Percentiles rank a stretch among this genome's conserved stretches.
These are phyloP conservation scores for Sebastes glaucus DNA, from an alignment of 2,797 vertebrate species.

Conservation along the genomic window DNA sequence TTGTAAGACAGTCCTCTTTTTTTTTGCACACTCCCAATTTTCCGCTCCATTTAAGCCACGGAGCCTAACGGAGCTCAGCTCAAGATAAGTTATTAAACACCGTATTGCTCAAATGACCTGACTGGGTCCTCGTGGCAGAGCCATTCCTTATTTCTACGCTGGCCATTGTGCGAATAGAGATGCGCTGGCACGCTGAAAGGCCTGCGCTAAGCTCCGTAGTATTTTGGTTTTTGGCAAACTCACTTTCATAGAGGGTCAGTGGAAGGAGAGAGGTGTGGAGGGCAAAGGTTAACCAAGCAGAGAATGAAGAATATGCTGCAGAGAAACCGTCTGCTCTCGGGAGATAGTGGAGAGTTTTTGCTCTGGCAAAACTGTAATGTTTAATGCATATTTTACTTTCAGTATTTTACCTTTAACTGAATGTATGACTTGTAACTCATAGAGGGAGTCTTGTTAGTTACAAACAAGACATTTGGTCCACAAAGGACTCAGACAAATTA, in stretches of 20 bases:
- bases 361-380: neutral
- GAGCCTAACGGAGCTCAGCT: slow-evolving; percentile 51
- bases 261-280: slow-evolving; percentile 16
- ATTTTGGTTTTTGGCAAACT: slow-evolving; percentile 14
- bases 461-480: neutral
- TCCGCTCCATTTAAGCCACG: slow-evolving; percentile 69
- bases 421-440: neutral
- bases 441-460: neutral
- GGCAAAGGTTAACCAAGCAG: slow-evolving; percentile 37
- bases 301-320: slow-evolving; percentile 1
- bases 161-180: slow-evolving; percentile 8
- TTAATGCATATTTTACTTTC: neutral
- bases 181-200: neutral
- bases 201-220: neutral
- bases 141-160: slow-evolving; percentile 18
- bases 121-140: slow-evolving; percentile 22
- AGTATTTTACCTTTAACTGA: neutral
- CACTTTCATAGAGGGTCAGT: slow-evolving; percentile 16
- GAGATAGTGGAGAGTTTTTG: neutral
- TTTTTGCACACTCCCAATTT: slow-evolving; percentile 63
- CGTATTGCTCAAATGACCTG: slow-evolving; percentile 52
- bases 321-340: neutral
- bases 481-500: neutral
- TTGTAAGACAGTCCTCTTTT: slow-evolving; percentile 54
- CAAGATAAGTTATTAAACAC: slow-evolving; percentile 66